Evolutionary conservation across 2,113 vertebrate species (phyloP), one percentile per base, ranked within the genome.

Genomic region (Pelodiscus sinensis): DNA sequence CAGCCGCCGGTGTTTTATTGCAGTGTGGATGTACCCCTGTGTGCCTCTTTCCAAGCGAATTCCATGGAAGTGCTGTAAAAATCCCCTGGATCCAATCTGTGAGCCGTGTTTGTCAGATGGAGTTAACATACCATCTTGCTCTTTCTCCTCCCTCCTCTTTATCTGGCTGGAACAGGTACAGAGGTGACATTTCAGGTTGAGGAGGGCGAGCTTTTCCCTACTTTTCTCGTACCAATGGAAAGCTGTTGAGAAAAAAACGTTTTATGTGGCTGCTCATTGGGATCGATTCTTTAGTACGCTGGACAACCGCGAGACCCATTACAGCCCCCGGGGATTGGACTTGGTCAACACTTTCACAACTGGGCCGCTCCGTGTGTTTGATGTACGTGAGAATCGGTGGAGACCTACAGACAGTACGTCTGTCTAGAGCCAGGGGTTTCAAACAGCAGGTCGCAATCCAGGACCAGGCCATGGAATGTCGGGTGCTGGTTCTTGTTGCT

Each of bases 81-180:
- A 35, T 35, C 73, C 0, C 24, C 0, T 31, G 77, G 3, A 27
- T 80, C 71, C 12, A 0, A 1, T 15, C 51, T 0, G 2, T 51
- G 21, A 5, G 55, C 24, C 71, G 22, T 9, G 38, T 35, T 75
- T 0, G 0, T 29, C 50, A 79, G 57, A 75, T 31, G 27, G 65
- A 83, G 27, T 0, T 35, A 85, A 15, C 52, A 92, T 50, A 25
- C 15, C 35, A 2, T 89, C 11, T 65, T 93, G 25, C 3, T 75
- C 1, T 81, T 13, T n/a, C 58, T 6, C n/a, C 85, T 56, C 52
- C 44, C 44, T 44, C 44, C 44, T 44, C 89, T 11, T 80, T 52
- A 89, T 35, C 86, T 51, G 65, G 2, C 29, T 51, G 29, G 38
- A 5, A 2, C 0, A 1, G 0, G 18, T 1, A 4, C 16, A 55